phyloP scores from a whole-genome alignment of 2,888 invertebrate species.

The Craniophora ligustri region DNA sequence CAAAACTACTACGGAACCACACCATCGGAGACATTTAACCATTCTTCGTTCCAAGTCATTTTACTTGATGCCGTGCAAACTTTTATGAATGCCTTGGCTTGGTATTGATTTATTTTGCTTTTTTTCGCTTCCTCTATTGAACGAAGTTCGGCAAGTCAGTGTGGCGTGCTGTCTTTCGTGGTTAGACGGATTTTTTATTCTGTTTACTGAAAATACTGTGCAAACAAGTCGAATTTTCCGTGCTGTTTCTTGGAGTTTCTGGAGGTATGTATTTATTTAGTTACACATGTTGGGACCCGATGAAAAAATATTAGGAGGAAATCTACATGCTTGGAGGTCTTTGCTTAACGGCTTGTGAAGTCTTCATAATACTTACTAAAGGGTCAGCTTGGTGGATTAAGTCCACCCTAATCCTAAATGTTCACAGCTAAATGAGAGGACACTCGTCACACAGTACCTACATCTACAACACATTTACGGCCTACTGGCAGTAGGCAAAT shows the following conservation, averaged over 20 bases:
- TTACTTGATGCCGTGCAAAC: constrained; percentile 71
- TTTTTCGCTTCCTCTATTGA: constrained; percentile 60
- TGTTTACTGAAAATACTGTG: constrained; percentile 34
- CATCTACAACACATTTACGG: too few relatives aligned
- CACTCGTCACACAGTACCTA: too few relatives aligned
- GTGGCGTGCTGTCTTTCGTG: constrained; percentile 65
- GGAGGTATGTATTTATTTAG: constrained; percentile 18
- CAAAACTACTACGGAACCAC: constrained; percentile 59
- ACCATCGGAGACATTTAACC: constrained; percentile 16
- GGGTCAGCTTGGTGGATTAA: too few relatives aligned
- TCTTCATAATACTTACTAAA: too few relatives aligned
- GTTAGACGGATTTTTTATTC: constrained; percentile 48
- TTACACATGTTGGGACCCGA: background rate
- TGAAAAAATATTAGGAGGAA: too few relatives aligned
- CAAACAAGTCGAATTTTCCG: constrained; percentile 17
- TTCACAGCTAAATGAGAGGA: too few relatives aligned
- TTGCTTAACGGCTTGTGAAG: too few relatives aligned
- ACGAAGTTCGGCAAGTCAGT: constrained; percentile 65
- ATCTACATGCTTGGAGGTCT: too few relatives aligned
- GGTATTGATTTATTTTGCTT: constrained; percentile 70
- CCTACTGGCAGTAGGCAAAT: too few relatives aligned
- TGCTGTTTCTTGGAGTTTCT: constrained; percentile 1
- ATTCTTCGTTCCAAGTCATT: constrained; percentile 58
- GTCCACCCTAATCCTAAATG: too few relatives aligned
- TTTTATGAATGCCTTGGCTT: constrained; percentile 70